phyloP scores from a whole-genome alignment of 2,797 vertebrate genomes.

The Clarias platycephalus region DNA sequence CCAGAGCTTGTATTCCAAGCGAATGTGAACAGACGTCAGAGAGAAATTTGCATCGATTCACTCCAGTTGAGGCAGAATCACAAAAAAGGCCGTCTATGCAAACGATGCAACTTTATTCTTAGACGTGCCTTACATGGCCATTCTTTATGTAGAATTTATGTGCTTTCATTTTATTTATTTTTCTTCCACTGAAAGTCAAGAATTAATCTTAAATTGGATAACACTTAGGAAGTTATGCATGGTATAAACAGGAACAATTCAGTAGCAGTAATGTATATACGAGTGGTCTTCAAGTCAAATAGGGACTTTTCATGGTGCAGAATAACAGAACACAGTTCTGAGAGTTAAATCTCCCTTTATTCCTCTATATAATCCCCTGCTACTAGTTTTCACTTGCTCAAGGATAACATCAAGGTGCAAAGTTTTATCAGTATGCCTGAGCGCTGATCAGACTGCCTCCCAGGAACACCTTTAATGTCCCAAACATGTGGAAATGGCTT shows the following conservation, averaged over 20 bases:
- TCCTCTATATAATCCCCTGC: no score
- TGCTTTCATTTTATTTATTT: neutral
- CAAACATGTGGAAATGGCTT: no score
- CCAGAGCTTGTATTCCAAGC: conserved; percentile 23
- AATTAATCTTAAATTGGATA: neutral
- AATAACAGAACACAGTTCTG: no score
- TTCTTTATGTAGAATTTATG: neutral
- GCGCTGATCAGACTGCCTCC: no score
- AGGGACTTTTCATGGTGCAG: no score
- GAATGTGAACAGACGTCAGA: conserved; percentile 26
- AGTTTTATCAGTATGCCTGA: no score
- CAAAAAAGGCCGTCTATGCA: neutral
- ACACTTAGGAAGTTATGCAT: neutral
- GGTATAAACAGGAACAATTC: neutral
- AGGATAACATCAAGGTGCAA: no score
- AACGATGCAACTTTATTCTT: neutral
- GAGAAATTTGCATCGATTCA: conserved; percentile 5
- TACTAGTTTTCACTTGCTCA: no score
- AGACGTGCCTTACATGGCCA: no score
- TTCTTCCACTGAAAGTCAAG: neutral
- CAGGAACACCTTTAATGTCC: no score
- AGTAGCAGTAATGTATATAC: neutral
- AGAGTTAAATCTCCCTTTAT: no score
- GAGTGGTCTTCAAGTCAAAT: no score
- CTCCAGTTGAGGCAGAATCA: conserved; percentile 3